Base-by-base conservation (phyloP, 2,113 vertebrate genomes). In the Labrus mixtus region DNA sequence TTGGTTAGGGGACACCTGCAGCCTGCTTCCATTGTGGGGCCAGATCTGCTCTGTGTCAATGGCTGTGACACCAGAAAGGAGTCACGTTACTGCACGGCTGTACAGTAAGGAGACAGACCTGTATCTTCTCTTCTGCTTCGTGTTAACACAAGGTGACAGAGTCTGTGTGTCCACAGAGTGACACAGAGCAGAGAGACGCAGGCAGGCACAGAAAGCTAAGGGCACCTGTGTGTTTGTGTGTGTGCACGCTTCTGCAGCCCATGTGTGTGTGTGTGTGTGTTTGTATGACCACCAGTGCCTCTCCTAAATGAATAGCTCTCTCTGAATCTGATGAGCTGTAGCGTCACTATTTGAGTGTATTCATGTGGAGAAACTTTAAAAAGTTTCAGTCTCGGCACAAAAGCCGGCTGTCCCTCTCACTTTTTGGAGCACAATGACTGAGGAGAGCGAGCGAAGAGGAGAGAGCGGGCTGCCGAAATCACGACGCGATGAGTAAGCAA, bases 341-440 rank as follows among this genome's bases (percentile, higher is more conserved):
- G 76, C 86, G 15, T 83, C 85, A 81, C 91, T 91, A 81, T 92
- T 92, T 86, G 77, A 81, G 84, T 72, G 68, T 89, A 90, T 83
- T 94, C 92, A 87, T 92, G 89, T 93, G 78, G 69, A 91, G 86
- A 91, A 87, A 82, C 79, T 92, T 95, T 90, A 73, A 90, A 91
- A 91, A 92, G 87, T 91, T 90, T 90, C 87, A 67, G 48, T 62
- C 80, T 86, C 73, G 67, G 66, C 90, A 94, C 85, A 93, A 93
- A 92, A 82, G 88, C 87, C 79, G 68, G 87, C 89, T 91, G 92
- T 94, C 94, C 83, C 63, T 79, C 90, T 91, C 80, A 56, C 90
- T 93, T 93, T 87, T 15, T 81, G 37, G 0, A 70, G 80, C 88
- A 95, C 94, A 93, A 93, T 84, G 78, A 78, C 78, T 87, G 90